Conservation (phyloP, 2,888 invertebrate genomes). For the Perizoma flavofasciatum region DNA sequence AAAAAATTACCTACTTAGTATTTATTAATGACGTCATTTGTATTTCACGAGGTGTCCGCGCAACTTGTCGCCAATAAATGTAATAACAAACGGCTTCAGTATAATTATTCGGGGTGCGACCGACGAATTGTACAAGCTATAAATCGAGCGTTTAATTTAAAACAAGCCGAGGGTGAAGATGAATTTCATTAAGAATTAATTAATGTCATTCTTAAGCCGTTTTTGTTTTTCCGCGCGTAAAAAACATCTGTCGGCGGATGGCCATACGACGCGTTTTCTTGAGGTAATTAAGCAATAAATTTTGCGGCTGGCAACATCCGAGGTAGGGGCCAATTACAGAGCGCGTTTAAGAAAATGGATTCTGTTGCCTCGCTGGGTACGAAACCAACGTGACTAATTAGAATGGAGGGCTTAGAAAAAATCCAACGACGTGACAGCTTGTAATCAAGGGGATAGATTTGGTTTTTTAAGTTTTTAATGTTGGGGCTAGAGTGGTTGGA, state of each 20-base stretch:
- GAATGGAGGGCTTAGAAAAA: conserved; percentile 79
- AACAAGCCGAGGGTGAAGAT: conserved; percentile 81
- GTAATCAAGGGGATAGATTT: conserved; percentile 82
- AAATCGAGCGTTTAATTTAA: conserved; percentile 82
- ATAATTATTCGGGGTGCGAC: conserved; percentile 67
- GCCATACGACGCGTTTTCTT: conserved; percentile 76
- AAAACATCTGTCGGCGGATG: conserved; percentile 79
- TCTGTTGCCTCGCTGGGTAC: conserved; percentile 58
- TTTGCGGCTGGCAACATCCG: conserved; percentile 78
- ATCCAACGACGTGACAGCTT: conserved; percentile 82
- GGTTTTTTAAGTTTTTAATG: conserved; percentile 59
- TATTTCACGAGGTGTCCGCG: conserved; percentile 56
- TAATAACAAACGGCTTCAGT: conserved; percentile 68
- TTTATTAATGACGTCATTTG: conserved; percentile 52
- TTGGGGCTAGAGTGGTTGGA: conserved; percentile 66
- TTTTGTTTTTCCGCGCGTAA: conserved; percentile 81
- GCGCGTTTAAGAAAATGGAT: conserved; percentile 78
- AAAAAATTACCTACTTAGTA: conserved; percentile 39
- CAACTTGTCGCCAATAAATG: conserved; percentile 74
- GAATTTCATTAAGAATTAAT: conserved; percentile 85
- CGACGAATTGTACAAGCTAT: conserved; percentile 82
- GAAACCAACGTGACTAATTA: conserved; percentile 77
- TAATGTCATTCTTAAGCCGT: conserved; percentile 83
- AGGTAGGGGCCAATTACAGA: conserved; percentile 79
- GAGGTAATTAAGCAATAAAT: conserved; percentile 85